Evolutionary conservation across 2,113 vertebrate species (phyloP).

Genomic region (Chaetodon auriga): DNA sequence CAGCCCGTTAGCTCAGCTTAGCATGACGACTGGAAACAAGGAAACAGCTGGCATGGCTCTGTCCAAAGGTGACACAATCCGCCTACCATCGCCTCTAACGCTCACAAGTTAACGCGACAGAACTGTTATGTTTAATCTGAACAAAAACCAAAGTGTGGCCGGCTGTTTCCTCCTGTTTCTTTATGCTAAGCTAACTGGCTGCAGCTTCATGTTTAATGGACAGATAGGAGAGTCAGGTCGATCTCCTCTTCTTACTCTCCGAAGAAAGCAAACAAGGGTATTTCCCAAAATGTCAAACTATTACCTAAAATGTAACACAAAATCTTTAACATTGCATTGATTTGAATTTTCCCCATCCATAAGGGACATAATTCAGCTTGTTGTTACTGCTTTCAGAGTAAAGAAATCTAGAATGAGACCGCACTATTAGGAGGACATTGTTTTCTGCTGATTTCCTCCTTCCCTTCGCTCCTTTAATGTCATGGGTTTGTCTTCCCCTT

Average conservation of each 20-base stretch:
- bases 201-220: too few relatives aligned
- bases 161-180: not conserved
- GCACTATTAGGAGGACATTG: not conserved
- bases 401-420: not conserved
- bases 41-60: too few relatives aligned
- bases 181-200: too few relatives aligned
- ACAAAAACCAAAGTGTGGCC: not conserved
- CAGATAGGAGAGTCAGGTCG: not conserved
- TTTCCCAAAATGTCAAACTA: not conserved
- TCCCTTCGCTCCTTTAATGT: not conserved
- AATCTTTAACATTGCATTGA: not conserved
- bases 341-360: not conserved
- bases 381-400: not conserved
- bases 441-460: constrained; percentile 9
- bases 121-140: too few relatives aligned
- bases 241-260: not conserved
- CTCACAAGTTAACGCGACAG: too few relatives aligned
- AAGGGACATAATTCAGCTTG: not conserved
- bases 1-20: too few relatives aligned
- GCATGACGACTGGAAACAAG: too few relatives aligned
- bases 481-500: constrained; percentile 12
- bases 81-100: too few relatives aligned
- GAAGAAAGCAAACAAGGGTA: not conserved
- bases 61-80: too few relatives aligned
- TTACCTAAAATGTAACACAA: not conserved